phyloP scores from a whole-genome alignment of 2,797 vertebrate species.

The Gymnothorax reevesii region DNA sequence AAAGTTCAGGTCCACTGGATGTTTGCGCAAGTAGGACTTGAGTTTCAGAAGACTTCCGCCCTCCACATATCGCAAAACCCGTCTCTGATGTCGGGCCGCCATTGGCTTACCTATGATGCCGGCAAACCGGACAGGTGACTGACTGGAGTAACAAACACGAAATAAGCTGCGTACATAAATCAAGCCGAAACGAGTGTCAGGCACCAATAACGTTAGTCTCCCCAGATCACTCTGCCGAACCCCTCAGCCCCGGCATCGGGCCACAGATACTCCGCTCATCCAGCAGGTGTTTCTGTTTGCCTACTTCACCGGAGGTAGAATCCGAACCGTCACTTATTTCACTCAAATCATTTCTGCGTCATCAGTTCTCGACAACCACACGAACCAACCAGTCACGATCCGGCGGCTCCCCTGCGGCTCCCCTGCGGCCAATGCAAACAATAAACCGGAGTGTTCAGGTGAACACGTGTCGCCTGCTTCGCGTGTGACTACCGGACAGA shows the following conservation, averaged over 20 bases:
- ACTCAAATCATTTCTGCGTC: background rate
- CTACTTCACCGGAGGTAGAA: background rate
- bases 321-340: background rate
- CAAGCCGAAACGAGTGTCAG: background rate
- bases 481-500: too few relatives aligned
- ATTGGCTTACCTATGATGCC: slow-evolving; percentile 45
- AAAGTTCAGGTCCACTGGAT: slow-evolving; percentile 72
- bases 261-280: too few relatives aligned
- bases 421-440: too few relatives aligned
- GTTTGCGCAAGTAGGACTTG: slow-evolving; percentile 77
- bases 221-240: too few relatives aligned
- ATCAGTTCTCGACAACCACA: background rate
- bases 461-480: too few relatives aligned
- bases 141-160: background rate
- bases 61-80: slow-evolving; percentile 74
- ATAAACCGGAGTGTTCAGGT: too few relatives aligned
- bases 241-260: background rate
- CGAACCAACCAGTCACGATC: background rate
- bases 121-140: background rate
- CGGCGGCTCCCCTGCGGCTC: too few relatives aligned
- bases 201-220: too few relatives aligned
- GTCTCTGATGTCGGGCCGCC: slow-evolving; percentile 66
- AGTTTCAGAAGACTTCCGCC: slow-evolving; percentile 73
- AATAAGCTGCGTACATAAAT: too few relatives aligned
- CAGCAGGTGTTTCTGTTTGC: background rate